A percentile compares a stretch with the other conserved stretches of the same genome.
phyloP scores from a whole-genome alignment of 2,113 vertebrate species.

The Sinosuthora webbiana region DNA sequence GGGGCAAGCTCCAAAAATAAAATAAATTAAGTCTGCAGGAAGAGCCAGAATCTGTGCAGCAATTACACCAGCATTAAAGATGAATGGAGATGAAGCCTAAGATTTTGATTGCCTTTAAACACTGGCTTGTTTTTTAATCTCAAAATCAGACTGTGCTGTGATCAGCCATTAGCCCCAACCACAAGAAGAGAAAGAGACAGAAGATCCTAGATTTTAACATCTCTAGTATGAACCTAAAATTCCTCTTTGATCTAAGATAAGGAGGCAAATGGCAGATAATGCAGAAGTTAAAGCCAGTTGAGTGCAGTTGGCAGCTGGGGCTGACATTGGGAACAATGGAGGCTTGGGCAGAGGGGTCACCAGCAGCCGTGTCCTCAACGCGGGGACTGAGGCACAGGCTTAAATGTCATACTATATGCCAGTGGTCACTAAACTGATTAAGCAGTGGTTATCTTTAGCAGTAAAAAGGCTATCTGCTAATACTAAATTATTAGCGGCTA shows the following conservation, averaged over 20 bases:
- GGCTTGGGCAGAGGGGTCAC: not conserved
- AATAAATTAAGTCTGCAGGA: not conserved
- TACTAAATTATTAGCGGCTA: conserved; percentile 63
- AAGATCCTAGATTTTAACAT: not conserved
- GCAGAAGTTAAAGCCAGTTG: not conserved
- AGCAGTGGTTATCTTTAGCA: conserved; percentile 61
- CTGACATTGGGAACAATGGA: not conserved
- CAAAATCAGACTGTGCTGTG: not conserved
- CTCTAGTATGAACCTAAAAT: not conserved
- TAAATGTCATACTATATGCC: conserved; percentile 52
- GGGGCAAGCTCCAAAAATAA: not conserved
- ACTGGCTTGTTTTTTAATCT: conserved; percentile 23
- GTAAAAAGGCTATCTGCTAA: conserved; percentile 67
- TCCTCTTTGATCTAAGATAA: conserved; percentile 22
- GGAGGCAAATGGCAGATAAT: not conserved
- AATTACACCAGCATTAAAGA: conserved; percentile 46
- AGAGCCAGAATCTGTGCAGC: conserved; percentile 44
- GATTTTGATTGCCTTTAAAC: conserved; percentile 45
- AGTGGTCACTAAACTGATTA: conserved; percentile 71
- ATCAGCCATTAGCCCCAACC: not conserved
- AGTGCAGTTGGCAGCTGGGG: not conserved
- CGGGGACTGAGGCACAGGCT: not conserved
- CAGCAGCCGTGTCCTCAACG: not conserved
- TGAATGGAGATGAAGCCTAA: not conserved
- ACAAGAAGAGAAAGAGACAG: not conserved